A percentile compares a stretch with the other conserved stretches of the same genome.
These are phyloP conservation scores for Rhinogobius similis DNA, from an alignment of 2,113 vertebrate genomes.

Conservation along the genomic window DNA sequence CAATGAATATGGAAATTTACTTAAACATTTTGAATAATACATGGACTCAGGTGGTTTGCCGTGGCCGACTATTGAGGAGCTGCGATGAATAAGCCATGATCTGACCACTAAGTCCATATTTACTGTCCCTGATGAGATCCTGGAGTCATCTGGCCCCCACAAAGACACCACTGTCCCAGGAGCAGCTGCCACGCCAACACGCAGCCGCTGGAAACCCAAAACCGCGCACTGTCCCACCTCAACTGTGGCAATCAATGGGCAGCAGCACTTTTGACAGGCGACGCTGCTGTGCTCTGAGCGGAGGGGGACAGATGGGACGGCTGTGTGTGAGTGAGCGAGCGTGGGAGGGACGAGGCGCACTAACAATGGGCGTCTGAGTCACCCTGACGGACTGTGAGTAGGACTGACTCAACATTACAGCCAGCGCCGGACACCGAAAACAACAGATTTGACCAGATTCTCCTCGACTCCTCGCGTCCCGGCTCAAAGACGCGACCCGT, in stretches of 20 bases:
- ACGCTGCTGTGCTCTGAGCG: constrained; percentile 63
- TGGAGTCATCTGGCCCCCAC: constrained; percentile 51
- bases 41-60: background rate
- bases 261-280: constrained; percentile 65
- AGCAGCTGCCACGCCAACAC: constrained; percentile 54
- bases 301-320: constrained; percentile 70
- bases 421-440: constrained; percentile 35
- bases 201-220: constrained; percentile 54
- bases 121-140: constrained; percentile 53
- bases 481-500: background rate
- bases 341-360: constrained; percentile 42
- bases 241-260: constrained; percentile 72
- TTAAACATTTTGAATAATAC: background rate
- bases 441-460: constrained; percentile 25
- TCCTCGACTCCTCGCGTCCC: background rate
- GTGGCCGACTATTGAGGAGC: background rate
- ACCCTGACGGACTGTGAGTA: constrained; percentile 66
- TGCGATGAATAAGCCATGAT: constrained; percentile 33
- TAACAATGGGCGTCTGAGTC: constrained; percentile 64
- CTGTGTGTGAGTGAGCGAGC: constrained; percentile 20
- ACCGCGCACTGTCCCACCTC: constrained; percentile 49
- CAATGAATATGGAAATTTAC: background rate
- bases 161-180: constrained; percentile 51
- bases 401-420: constrained; percentile 43
- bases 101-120: constrained; percentile 21